A percentile compares a stretch with the other conserved stretches of the same genome.
Evolutionary conservation across 2,888 invertebrate genomes (phyloP).

Genomic region (Harmothoe impar): DNA sequence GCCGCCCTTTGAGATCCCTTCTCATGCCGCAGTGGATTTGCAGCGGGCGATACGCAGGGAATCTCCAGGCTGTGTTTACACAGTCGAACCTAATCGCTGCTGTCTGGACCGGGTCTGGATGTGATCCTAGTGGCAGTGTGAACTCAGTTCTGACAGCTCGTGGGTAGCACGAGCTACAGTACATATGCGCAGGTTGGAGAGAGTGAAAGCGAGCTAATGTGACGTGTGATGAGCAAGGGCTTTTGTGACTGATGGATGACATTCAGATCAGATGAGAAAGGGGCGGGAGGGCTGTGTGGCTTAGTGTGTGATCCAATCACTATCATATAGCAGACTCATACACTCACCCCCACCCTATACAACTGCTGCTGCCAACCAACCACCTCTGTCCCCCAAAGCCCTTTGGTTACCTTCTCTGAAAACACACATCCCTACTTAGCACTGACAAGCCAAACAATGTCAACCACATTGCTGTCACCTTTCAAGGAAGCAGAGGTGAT

Average conservation of each 20-base stretch:
- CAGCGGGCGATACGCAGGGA: neutral
- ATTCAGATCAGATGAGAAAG: neutral
- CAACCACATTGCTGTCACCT: no score
- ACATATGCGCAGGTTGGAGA: no score
- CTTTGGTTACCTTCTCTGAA: no score
- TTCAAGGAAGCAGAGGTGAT: no score
- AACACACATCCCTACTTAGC: no score
- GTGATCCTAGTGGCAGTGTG: no score
- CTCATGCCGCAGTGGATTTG: neutral
- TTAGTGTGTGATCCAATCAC: neutral
- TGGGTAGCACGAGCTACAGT: no score
- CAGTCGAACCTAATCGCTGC: neutral
- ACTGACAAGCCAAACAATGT: no score
- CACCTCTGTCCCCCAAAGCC: no score
- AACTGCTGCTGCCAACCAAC: no score
- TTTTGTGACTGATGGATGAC: neutral
- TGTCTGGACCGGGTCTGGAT: neutral
- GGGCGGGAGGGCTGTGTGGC: neutral
- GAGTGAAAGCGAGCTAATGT: neutral
- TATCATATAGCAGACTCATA: neutral
- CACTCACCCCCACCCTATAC: neutral
- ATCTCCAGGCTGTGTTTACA: neutral
- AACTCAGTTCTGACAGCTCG: no score
- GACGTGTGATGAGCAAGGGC: constrained; percentile 12
- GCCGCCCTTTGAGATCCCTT: neutral